Percentiles rank a stretch among this genome's conserved stretches.
These are phyloP conservation scores for Benitochromis conjunctus DNA, from an alignment of 2,113 vertebrate species.

Conservation along the genomic window DNA sequence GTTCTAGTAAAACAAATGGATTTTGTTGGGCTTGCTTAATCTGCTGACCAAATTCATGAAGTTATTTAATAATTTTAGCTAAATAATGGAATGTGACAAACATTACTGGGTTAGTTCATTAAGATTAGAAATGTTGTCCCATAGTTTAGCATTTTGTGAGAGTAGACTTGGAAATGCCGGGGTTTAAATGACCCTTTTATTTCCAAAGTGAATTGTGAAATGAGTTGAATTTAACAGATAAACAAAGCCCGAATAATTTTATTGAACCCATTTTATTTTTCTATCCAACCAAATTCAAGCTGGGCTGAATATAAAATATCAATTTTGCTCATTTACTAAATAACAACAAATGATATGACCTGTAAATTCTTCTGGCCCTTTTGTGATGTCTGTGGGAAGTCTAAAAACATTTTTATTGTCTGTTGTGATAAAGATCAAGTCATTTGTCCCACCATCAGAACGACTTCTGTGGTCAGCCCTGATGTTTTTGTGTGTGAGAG, in stretches of 20 bases:
- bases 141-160: neutral
- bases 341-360: neutral
- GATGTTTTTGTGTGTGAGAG: neutral
- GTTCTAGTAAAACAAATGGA: neutral
- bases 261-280: neutral
- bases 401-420: neutral
- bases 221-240: neutral
- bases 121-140: neutral
- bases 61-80: neutral
- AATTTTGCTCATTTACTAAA: neutral
- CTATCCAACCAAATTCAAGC: neutral
- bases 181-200: neutral
- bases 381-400: neutral
- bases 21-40: neutral
- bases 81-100: neutral
- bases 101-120: neutral
- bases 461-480: neutral
- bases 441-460: constrained; percentile 10
- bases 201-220: neutral
- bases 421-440: neutral
- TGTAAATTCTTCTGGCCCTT: neutral
- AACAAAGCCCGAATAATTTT: neutral
- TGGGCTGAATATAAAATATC: neutral
- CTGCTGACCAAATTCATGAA: neutral
- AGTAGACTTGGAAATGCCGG: neutral